phyloP scores from a whole-genome alignment of 2,113 vertebrate species.

The Daboia siamensis region DNA sequence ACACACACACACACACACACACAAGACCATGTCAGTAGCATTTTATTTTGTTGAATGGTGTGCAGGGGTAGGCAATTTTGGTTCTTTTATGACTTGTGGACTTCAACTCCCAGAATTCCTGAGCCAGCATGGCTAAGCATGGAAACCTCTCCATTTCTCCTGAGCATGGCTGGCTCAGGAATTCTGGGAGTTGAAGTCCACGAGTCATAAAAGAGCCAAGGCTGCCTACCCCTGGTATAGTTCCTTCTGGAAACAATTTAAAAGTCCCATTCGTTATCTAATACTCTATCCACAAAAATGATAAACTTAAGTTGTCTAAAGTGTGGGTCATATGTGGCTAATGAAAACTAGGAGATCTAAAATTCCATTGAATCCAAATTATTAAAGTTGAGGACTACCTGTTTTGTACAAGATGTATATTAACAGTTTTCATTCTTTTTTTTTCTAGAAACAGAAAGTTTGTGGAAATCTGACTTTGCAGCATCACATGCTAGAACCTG shows the following conservation, averaged over 20 bases:
- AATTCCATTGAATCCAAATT: not conserved
- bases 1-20: no score
- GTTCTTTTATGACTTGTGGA: no score
- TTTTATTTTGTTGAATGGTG: not conserved
- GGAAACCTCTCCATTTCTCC: no score
- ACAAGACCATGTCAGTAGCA: not conserved
- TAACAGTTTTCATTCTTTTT: constrained; percentile 44
- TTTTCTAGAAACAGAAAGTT: constrained; percentile 82
- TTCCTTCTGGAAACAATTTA: not conserved
- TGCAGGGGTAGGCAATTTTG: no score
- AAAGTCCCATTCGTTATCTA: no score
- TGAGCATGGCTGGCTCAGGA: no score
- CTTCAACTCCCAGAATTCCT: no score
- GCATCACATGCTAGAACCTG: constrained; percentile 97
- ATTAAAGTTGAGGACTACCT: not conserved
- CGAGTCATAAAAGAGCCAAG: no score
- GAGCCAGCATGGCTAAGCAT: no score
- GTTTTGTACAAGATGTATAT: not conserved
- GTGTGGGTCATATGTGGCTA: not conserved
- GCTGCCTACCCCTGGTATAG: not conserved
- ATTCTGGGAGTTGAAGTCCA: no score
- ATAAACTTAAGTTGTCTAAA: not conserved
- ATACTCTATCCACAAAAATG: not conserved
- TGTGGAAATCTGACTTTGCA: constrained; percentile 90
- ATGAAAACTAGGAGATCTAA: not conserved